phyloP scores from a whole-genome alignment of 2,797 vertebrate genomes.

The Tadarida brasiliensis region DNA sequence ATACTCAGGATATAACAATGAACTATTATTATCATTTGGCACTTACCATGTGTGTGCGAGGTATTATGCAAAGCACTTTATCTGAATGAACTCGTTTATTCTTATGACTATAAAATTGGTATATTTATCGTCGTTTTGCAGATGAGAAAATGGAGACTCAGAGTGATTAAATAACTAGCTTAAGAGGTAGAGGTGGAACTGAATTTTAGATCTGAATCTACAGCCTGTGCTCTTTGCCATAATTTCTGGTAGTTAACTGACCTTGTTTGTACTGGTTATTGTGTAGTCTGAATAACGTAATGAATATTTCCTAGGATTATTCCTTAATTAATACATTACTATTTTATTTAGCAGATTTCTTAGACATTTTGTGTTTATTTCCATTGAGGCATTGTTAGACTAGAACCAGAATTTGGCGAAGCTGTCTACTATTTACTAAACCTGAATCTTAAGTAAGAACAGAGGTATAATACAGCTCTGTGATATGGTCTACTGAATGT shows the following conservation, averaged over 20 bases:
- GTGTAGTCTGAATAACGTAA: not conserved
- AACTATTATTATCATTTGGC: not conserved
- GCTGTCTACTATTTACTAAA: slow-evolving; percentile 41
- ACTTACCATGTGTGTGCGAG: not conserved
- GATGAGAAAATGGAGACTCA: slow-evolving; percentile 25
- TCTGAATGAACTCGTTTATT: not conserved
- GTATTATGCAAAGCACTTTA: not conserved
- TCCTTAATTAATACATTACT: slow-evolving; percentile 33
- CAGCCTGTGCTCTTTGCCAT: not conserved
- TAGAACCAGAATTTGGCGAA: slow-evolving; percentile 53
- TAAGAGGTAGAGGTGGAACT: not conserved
- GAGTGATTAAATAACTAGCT: slow-evolving; percentile 21
- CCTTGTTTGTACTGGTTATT: not conserved
- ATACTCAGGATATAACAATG: slow-evolving; percentile 49
- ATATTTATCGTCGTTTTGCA: slow-evolving; percentile 24
- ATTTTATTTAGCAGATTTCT: slow-evolving; percentile 62
- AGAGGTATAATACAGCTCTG: not conserved
- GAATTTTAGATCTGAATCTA: not conserved
- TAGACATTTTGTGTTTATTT: slow-evolving; percentile 64
- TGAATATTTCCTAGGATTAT: slow-evolving; percentile 9
- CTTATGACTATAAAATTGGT: not conserved
- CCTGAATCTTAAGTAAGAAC: not conserved
- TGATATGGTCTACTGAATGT: not conserved
- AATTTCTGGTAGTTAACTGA: slow-evolving; percentile 29
- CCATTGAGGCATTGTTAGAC: not conserved